Base-by-base conservation (phyloP, 35 echinoderm and acorn worm genomes). In the Heliocidaris erythrogramma region DNA sequence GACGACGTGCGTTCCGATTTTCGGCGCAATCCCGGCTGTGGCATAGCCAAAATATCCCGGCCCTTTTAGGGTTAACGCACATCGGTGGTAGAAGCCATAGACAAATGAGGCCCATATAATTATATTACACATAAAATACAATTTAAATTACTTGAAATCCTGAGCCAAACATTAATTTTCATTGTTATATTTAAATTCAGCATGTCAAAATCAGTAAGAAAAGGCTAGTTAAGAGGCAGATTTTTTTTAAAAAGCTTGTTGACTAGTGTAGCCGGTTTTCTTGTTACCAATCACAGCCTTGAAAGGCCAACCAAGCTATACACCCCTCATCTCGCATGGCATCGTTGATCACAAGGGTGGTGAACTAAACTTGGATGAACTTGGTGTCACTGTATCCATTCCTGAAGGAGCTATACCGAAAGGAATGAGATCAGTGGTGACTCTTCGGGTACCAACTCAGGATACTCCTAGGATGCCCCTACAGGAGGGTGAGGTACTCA, bases 381-480 rank as follows among this genome's bases (percentile, higher is more conserved):
- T 78, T 78, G 65, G 65, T n/a, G 5, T 78, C 17, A n/a, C 65
- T 18, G 65, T 78, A 78, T 27, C 65, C 27, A n/a, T 78, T 24
- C 65, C 65, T 78, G 65, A 78, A 78, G 65, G 65, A 78, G 65
- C 65, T n/a, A 78, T 78, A 78, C 65, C 65, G 14, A 78, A 78
- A 78, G 65, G 65, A 24, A 78, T 78, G 65, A 78, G 65, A n/a
- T 78, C 65, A 21, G 65, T 78, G 14, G 65, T n/a, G 7, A 78
- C 65, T 27, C 65, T 78, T 78, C 65, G 27, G 7, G 65, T 78
- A 7, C 65, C 21, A 78, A 78, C 65, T 21, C 65, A n/a, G 2
- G 21, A 78, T 0, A 78, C 21, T n/a, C 65, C 65, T 29, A 78
- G 65, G 27, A 17, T 78, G 5, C 65, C 65, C 27, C 4, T 78